Conservation (phyloP, 1,140 invertebrate genomes). For the Propsilocerus akamusi region DNA sequence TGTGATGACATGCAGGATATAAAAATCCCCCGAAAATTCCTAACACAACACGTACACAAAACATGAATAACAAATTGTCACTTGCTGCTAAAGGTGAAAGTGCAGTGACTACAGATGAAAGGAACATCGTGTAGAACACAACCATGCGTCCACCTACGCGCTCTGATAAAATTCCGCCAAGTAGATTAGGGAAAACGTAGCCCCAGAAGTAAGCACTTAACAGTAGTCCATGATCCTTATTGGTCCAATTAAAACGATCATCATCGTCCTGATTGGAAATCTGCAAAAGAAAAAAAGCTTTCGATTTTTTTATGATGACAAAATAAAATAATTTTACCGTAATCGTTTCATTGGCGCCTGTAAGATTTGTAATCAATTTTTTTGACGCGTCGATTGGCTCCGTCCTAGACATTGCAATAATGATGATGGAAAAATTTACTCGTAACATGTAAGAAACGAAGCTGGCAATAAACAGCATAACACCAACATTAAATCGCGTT, state of each 20-base stretch:
- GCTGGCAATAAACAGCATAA: conserved; percentile 43
- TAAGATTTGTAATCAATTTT: no score
- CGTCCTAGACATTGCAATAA: conserved; percentile 39
- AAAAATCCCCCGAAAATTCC: conserved; percentile 40
- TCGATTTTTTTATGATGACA: not conserved
- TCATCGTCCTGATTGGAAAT: not conserved
- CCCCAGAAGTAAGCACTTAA: conserved; percentile 42
- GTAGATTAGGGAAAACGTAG: conserved; percentile 28
- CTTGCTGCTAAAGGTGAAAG: conserved; percentile 36
- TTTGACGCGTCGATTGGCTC: not conserved
- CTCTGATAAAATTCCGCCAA: conserved; percentile 45
- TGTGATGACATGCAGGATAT: conserved; percentile 41
- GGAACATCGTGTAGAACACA: conserved; percentile 42
- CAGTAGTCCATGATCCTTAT: conserved; percentile 33
- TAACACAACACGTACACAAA: conserved; percentile 35
- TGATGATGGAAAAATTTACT: conserved; percentile 45
- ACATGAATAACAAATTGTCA: conserved; percentile 32
- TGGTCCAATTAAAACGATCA: conserved; percentile 28
- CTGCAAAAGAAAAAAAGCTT: not conserved
- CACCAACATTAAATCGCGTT: conserved; percentile 32
- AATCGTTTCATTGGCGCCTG: not conserved
- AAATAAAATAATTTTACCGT: not conserved
- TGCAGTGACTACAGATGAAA: conserved; percentile 43
- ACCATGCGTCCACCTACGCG: conserved; percentile 44
- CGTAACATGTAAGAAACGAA: conserved; percentile 45